Evolutionary conservation across 2,113 vertebrate genomes (phyloP).

Genomic region (Cairina moschata): DNA sequence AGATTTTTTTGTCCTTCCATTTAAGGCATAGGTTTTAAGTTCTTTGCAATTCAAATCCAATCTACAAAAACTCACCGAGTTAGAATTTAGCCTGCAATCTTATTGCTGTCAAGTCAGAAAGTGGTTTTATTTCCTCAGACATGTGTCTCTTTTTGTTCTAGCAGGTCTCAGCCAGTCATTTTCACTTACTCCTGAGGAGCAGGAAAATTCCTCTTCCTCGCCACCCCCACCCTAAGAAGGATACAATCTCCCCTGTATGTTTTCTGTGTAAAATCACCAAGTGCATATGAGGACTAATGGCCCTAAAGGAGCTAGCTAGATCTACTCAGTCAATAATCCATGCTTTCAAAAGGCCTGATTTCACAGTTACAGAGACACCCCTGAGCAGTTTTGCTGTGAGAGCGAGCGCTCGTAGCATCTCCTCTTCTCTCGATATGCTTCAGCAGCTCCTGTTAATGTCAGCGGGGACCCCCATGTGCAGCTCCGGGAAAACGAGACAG

Average conservation of each 20-base stretch:
- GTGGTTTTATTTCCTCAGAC: neutral
- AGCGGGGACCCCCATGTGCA: conserved; percentile 28
- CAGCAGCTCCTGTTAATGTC: conserved; percentile 45
- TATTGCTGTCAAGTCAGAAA: neutral
- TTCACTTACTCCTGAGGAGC: neutral
- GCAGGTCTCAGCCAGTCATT: neutral
- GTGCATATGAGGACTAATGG: conserved; percentile 38
- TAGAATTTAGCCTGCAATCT: neutral
- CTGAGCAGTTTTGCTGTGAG: conserved; percentile 29
- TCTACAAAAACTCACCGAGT: neutral
- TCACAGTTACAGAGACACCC: conserved; percentile 56
- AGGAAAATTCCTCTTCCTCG: conserved; percentile 4
- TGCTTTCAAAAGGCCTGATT: conserved; percentile 54
- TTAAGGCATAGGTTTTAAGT: neutral
- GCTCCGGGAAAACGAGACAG: conserved; percentile 46
- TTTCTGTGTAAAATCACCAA: conserved; percentile 26
- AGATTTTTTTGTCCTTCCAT: neutral
- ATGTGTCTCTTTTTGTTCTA: neutral
- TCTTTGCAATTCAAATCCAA: neutral
- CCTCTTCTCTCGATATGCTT: conserved; percentile 19
- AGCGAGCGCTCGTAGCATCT: neutral
- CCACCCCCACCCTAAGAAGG: neutral
- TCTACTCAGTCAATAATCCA: conserved; percentile 64
- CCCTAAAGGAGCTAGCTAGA: conserved; percentile 45
- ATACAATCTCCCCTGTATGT: neutral